phyloP scores from a whole-genome alignment of 2,113 vertebrate species.

The Catagonus wagneri region DNA sequence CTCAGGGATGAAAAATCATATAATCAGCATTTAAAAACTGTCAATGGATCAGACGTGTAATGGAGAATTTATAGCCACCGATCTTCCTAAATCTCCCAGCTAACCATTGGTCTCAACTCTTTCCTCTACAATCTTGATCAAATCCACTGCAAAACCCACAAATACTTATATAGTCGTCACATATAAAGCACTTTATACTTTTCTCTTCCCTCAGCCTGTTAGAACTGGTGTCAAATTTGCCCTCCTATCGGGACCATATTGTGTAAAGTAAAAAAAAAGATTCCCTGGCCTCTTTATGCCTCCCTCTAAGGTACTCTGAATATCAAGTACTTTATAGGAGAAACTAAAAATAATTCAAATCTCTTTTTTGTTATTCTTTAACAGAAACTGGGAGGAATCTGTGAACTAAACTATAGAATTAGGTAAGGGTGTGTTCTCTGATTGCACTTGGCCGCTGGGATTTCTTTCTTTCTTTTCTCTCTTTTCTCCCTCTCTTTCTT shows the following conservation, averaged over 20 bases:
- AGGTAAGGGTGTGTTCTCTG: background rate
- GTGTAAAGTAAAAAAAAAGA: background rate
- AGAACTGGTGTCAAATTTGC: background rate
- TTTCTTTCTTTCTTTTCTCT: background rate
- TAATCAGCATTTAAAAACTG: background rate
- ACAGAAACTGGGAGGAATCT: background rate
- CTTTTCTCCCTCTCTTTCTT: no score
- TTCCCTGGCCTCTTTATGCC: background rate
- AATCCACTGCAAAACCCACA: slow-evolving; percentile 11
- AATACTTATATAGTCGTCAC: background rate
- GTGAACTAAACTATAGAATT: background rate
- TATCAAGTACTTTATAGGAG: background rate
- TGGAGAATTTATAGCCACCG: background rate
- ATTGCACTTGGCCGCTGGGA: background rate
- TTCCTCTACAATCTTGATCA: background rate
- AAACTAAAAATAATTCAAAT: slow-evolving; percentile 53
- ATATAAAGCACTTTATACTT: background rate
- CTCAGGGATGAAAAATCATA: background rate
- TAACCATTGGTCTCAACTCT: background rate
- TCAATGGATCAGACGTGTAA: background rate
- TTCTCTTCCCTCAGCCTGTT: background rate
- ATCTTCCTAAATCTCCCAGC: background rate
- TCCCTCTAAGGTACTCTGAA: background rate
- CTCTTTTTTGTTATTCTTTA: background rate
- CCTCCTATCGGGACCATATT: background rate